These are phyloP conservation scores for Brachypterus glaber DNA, from an alignment of 2,888 invertebrate species.

Conservation along the genomic window DNA sequence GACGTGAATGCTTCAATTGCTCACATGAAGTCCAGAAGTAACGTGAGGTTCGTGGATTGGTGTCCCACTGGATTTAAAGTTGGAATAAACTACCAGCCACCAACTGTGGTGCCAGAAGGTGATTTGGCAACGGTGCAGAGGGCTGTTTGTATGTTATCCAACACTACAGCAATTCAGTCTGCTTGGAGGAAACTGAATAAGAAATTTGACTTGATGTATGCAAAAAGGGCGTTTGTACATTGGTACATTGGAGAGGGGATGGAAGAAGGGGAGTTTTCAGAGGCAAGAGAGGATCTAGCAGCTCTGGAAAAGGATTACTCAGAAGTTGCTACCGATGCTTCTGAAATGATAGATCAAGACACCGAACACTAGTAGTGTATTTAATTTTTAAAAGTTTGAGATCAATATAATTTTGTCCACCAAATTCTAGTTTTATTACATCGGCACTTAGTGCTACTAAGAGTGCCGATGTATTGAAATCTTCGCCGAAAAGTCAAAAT, in stretches of 20 bases:
- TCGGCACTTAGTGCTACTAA: too few species aligned
- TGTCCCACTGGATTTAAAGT: constrained; percentile 85
- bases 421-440: too few species aligned
- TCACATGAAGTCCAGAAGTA: constrained; percentile 63
- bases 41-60: constrained; percentile 89
- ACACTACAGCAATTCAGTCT: constrained; percentile 84
- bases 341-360: constrained; percentile 8
- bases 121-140: constrained; percentile 75
- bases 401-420: too few species aligned
- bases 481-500: too few species aligned
- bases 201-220: constrained; percentile 92
- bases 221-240: constrained; percentile 89
- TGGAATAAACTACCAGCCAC: constrained; percentile 54
- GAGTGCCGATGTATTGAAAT: too few species aligned
- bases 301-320: constrained; percentile 65
- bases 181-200: constrained; percentile 85
- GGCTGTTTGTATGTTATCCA: constrained; percentile 83
- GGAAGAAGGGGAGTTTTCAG: constrained; percentile 76
- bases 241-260: constrained; percentile 75
- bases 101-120: constrained; percentile 64
- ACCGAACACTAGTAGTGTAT: too few species aligned
- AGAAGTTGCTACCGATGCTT: constrained; percentile 53
- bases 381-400: too few species aligned
- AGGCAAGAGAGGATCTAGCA: constrained; percentile 70
- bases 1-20: constrained; percentile 81